A percentile compares a stretch with the other conserved stretches of the same genome.
Evolutionary conservation across 2,888 invertebrate species (phyloP).

Genomic region (Harpalus rubripes): DNA sequence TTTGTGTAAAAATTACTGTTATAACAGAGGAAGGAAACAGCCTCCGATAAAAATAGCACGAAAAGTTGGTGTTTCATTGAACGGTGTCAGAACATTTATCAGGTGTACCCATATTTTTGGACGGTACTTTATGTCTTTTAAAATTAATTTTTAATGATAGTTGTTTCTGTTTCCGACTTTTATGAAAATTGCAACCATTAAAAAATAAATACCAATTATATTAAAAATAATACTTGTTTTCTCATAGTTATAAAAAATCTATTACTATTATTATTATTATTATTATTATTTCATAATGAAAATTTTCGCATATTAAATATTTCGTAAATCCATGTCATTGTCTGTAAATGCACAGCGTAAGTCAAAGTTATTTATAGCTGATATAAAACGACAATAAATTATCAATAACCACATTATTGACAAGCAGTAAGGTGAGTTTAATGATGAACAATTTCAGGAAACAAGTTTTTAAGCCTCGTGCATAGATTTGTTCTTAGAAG

Average conservation of each 20-base stretch:
- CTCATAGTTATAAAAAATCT: not conserved
- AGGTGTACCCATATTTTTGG: no score
- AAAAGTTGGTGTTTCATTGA: no score
- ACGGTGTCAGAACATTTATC: no score
- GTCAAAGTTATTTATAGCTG: conserved; percentile 1
- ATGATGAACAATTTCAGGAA: conserved; percentile 35
- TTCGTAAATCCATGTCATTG: not conserved
- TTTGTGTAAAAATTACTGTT: no score
- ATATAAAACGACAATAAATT: conserved; percentile 24
- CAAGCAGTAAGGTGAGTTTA: conserved; percentile 26
- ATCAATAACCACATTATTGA: conserved; percentile 36
- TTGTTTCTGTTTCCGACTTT: no score
- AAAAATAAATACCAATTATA: not conserved
- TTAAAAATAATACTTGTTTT: not conserved
- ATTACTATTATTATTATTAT: conserved; percentile 41
- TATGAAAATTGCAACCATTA: not conserved
- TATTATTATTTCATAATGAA: conserved; percentile 47
- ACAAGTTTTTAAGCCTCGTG: conserved; percentile 22
- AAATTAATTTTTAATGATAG: no score
- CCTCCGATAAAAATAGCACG: no score
- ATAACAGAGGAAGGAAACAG: no score
- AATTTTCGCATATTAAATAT: conserved; percentile 26
- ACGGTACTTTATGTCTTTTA: no score
- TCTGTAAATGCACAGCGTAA: not conserved
- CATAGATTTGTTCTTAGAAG: conserved; percentile 23